phyloP scores from a whole-genome alignment of 2,113 vertebrate species.

The Clarias batrachus region DNA sequence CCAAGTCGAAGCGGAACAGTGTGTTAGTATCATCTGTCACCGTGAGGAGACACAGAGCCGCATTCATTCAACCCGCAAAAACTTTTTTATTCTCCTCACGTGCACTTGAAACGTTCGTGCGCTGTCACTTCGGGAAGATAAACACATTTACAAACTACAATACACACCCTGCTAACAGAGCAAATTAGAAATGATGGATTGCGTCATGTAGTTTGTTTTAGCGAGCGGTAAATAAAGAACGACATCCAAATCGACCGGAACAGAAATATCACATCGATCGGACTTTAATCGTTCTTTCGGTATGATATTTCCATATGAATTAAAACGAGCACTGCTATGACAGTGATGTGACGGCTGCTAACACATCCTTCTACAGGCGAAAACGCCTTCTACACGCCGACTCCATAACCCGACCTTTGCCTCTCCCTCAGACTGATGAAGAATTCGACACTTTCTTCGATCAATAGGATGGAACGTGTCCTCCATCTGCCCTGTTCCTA shows the following conservation, averaged over 20 bases:
- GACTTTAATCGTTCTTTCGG: not conserved
- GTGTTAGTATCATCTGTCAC: constrained; percentile 41
- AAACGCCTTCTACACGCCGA: not conserved
- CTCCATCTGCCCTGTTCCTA: not conserved
- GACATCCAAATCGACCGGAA: not conserved
- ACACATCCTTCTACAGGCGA: not conserved
- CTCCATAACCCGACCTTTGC: not conserved
- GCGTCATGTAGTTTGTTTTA: not conserved
- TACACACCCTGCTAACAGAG: not conserved
- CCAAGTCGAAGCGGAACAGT: not conserved
- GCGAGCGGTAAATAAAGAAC: too few relatives aligned
- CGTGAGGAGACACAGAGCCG: constrained; percentile 16
- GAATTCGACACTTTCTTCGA: not conserved
- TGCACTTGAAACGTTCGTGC: not conserved
- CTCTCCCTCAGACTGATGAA: not conserved
- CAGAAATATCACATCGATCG: not conserved
- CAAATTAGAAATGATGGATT: not conserved
- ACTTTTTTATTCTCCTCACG: not conserved
- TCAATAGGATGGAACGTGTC: not conserved
- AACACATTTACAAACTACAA: not conserved
- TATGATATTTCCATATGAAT: too few relatives aligned
- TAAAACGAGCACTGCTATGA: not conserved
- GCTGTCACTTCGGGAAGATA: not conserved
- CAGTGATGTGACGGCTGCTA: not conserved
- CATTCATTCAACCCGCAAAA: not conserved